Percentiles rank a stretch among this genome's conserved stretches.
Conservation (phyloP, 2,797 vertebrate genomes). For the Fistularia tabacaria region DNA sequence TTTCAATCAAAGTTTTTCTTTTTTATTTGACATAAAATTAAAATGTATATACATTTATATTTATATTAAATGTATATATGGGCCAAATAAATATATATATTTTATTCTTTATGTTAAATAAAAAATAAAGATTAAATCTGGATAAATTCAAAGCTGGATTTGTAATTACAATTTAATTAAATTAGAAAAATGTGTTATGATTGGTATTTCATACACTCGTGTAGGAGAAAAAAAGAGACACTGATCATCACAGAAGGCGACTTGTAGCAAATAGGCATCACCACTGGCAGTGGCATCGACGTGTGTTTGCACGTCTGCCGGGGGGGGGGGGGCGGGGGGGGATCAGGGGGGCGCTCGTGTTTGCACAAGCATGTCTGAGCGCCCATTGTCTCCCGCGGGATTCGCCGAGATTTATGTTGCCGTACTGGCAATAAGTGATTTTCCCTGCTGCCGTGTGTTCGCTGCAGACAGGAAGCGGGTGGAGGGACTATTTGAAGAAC, state of each 20-base stretch:
- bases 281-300: conserved; percentile 24
- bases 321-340: not conserved
- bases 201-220: too few species aligned
- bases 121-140: too few species aligned
- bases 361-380: conserved; percentile 8
- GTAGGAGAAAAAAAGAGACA: too few species aligned
- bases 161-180: too few species aligned
- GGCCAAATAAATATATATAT: too few species aligned
- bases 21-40: too few species aligned
- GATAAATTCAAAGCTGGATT: too few species aligned
- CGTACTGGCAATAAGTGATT: conserved; percentile 33
- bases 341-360: conserved; percentile 1
- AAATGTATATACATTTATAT: too few species aligned
- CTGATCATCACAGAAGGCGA: conserved; percentile 44
- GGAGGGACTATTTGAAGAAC: not conserved
- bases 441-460: conserved; percentile 14
- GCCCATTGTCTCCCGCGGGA: conserved; percentile 22
- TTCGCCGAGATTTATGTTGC: conserved; percentile 38
- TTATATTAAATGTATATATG: too few species aligned
- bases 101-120: too few species aligned
- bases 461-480: conserved; percentile 20
- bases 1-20: too few species aligned
- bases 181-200: too few species aligned
- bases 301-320: not conserved
- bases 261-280: conserved; percentile 34